Base-by-base conservation (phyloP, 2,113 vertebrate species). In the Brienomyrus brachyistius region DNA sequence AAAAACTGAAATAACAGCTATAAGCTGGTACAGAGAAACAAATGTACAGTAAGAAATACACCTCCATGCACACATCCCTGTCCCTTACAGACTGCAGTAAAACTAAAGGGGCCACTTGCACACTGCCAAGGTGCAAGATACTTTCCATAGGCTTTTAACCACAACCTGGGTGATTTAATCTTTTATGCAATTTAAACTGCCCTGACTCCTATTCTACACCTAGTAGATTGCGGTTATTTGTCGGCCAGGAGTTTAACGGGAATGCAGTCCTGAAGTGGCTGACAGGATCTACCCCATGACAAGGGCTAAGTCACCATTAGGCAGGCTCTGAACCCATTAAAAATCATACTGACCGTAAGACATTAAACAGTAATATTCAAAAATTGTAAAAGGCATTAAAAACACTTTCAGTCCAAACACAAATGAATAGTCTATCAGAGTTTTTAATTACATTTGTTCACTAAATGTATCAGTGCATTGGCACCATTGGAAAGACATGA, bases 401-500 rank as follows among this genome's bases (percentile, higher is more conserved):
- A 80, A 80, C 74, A 80, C 35, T 80, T 80, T 80, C 74, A 80
- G 74, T 80, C 74, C 40, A 62, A 88, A 40, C 52, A 88, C 40
- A 66, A 62, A 87, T 35, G 15, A 31, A 51, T 23, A 40, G 43
- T 43, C 17, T 88, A 54, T 62, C 35, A 62, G 17, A 62, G 52
- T 54, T 15, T 59, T 43, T 45, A 88, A 43, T 45, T 56, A 62
- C 56, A 62, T 62, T 88, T 40, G 40, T 27, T 43, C 86, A 59
- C 35, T 62, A 62, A 45, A 66, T 62, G 27, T 50, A 27, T 52
- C 50, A 52, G 48, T 86, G 47, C 84, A 52, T 86, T 88, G 86
- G 86, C 86, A 88, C 86, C 40, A 66, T 9, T 62, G 56, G 52
- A 88, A 88, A 62, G 51, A 62, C 31, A 62, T 88, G 52, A 84